Base-by-base conservation (phyloP, 2,888 invertebrate species). In the Crioceris asparagi region DNA sequence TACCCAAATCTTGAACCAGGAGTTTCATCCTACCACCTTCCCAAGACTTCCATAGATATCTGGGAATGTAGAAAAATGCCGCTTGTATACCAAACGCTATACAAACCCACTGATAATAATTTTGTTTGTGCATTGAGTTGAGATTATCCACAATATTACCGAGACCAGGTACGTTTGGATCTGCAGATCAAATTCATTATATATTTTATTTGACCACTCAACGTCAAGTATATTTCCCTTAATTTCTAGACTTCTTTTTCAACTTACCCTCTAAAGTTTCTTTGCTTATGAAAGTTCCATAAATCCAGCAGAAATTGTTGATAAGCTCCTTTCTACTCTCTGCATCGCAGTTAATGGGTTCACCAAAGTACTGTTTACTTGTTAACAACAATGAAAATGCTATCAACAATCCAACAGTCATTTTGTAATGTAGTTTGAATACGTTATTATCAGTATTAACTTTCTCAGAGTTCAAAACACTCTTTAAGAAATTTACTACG, bases 301-400 rank as follows among this genome's bases (percentile, higher is more conserved):
- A 74, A 44, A 83, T 80, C 84, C 84, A 85, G 62, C 85, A 86
- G 59, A 76, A 84, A 36, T 77, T 77, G 51, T 85, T 79, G 6
- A 84, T 68, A 17, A 78, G 72, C 33, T 77, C 76, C 43, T 69
- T 71, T 33, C 75, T 70, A 45, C 68, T 65, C 11, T 69, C 67
- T 4, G 69, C 67, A 57, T 77, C 70, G 59, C 88, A 88, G 51
- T 80, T 75, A 35, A 90, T 85, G 0, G 87, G 86, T 51, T 87
- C 83, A 0, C 87, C 87, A 51, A 87, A 85, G 64, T 84, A 86
- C 60, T 88, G 84, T 53, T 83, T 82, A 10, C 83, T 78, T 16
- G 83, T 81, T 29, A 88, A 74, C 50, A 87, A 59, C 51, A 85
- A 64, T 1, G 82, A 79, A 61, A 80, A 83, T 16, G 79, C 72